These are phyloP conservation scores for Premnoplex brunnescens DNA, from an alignment of 2,797 vertebrate species.

Conservation along the genomic window DNA sequence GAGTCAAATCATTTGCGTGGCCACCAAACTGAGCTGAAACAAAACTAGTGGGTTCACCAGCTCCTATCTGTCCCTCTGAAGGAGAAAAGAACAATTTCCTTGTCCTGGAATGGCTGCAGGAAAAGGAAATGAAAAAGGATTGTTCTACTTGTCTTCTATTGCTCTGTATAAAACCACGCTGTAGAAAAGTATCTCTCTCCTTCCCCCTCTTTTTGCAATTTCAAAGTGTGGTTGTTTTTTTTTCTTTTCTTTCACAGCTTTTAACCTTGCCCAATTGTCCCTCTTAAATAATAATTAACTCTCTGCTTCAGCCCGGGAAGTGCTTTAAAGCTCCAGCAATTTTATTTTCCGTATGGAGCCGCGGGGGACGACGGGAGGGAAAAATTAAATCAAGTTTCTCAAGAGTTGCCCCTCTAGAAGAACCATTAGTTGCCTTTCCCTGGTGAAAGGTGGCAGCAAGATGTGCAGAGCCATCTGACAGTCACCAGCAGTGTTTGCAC, in stretches of 20 bases:
- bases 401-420: neutral
- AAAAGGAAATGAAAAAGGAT: neutral
- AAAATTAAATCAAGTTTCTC: neutral
- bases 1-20: neutral
- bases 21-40: neutral
- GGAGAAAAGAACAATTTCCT: neutral
- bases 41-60: neutral
- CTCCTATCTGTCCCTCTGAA: neutral
- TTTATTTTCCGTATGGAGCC: neutral
- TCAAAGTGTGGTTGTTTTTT: neutral
- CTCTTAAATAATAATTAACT: constrained; percentile 71
- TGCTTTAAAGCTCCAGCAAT: constrained; percentile 27
- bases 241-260: constrained; percentile 48
- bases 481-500: neutral
- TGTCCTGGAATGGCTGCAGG: neutral
- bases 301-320: neutral
- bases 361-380: neutral
- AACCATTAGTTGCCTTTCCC: neutral
- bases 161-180: neutral
- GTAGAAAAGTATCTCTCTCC: neutral
- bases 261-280: constrained; percentile 53
- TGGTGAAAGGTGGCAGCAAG: neutral
- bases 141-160: neutral
- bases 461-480: neutral
- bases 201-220: neutral